phyloP scores from a whole-genome alignment of 2,888 invertebrate species.

The Eilema griseolum region DNA sequence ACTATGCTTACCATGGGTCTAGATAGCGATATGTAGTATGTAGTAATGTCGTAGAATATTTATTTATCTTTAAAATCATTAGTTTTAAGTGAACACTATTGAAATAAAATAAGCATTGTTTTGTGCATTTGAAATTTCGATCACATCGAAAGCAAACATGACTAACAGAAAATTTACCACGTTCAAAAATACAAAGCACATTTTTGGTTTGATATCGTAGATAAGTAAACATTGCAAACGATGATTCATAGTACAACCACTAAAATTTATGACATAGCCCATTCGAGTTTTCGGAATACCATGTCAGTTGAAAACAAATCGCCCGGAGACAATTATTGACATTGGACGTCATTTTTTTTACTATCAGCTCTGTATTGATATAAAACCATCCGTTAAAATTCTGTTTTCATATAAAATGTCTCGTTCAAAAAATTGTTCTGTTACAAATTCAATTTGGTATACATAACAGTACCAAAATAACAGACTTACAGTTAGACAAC shows the following conservation, averaged over 20 bases:
- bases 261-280: constrained; percentile 41
- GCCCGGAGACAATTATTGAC: constrained; percentile 10
- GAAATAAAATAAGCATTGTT: neutral
- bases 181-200: constrained; percentile 7
- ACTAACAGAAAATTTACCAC: neutral
- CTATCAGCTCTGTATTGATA: constrained; percentile 6
- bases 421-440: neutral
- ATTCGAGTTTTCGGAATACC: constrained; percentile 12
- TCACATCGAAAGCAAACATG: neutral
- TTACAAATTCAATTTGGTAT: neutral
- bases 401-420: neutral
- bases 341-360: constrained; percentile 10
- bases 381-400: neutral
- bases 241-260: constrained; percentile 46
- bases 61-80: no score
- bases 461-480: neutral
- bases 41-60: no score
- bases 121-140: no score
- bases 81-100: neutral
- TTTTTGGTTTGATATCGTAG: constrained; percentile 16
- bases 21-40: no score
- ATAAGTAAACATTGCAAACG: constrained; percentile 39
- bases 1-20: no score
- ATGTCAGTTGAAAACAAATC: constrained; percentile 26
- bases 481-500: no score